Evolutionary conservation across 2,797 vertebrate genomes (phyloP).

Genomic region (Cynodonichthys magdalenae): DNA sequence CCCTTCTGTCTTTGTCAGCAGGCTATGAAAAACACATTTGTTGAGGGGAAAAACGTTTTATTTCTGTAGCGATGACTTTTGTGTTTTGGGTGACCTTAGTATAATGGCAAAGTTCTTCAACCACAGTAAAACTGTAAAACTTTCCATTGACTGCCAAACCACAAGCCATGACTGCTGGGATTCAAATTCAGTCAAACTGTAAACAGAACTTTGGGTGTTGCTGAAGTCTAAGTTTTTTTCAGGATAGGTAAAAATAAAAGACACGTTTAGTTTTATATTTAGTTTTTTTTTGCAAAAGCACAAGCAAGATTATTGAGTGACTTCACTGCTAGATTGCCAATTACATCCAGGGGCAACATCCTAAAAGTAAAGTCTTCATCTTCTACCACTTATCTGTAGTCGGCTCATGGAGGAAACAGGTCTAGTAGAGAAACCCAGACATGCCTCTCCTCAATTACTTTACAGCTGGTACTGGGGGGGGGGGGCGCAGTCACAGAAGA

Average conservation of each 20-base stretch:
- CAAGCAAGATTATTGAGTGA: no score
- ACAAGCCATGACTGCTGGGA: background rate
- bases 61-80: background rate
- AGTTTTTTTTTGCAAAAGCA: background rate
- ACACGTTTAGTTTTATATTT: no score
- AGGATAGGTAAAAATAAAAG: constrained; percentile 16
- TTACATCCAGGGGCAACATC: background rate
- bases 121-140: background rate
- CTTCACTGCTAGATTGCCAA: background rate
- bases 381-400: no score
- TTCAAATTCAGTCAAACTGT: constrained; percentile 7
- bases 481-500: no score
- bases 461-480: no score
- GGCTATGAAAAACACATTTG: no score
- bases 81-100: background rate
- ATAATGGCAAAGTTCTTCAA: constrained; percentile 3
- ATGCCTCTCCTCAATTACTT: no score
- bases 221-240: constrained; percentile 3
- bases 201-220: constrained; percentile 16
- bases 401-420: no score
- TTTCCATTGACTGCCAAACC: constrained; percentile 9
- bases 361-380: no score
- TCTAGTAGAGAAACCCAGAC: no score
- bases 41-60: no score
- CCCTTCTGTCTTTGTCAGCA: no score